Evolutionary conservation across 1,140 invertebrate genomes (phyloP).

Genomic region (Pseudomyrmex concolor): DNA sequence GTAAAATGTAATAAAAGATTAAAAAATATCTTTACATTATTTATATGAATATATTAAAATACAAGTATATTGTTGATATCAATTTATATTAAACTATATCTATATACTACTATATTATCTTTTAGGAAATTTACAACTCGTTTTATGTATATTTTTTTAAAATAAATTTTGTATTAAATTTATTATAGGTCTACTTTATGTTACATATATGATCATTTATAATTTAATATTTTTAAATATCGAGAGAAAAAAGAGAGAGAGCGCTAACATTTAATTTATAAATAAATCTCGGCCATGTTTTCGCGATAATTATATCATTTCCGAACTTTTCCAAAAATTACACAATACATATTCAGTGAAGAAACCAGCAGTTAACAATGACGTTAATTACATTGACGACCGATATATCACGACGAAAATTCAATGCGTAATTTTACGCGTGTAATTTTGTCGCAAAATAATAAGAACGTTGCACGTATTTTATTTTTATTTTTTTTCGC

Average conservation of each 20-base stretch:
- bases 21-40: constrained; percentile 5
- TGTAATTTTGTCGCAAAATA: not conserved
- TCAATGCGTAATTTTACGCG: not conserved
- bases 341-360: not conserved
- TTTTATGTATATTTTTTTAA: not conserved
- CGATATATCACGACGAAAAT: not conserved
- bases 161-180: not conserved
- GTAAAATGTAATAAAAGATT: constrained; percentile 4
- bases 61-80: not conserved
- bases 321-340: not conserved
- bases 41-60: not conserved
- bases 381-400: constrained; percentile 7
- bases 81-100: not conserved
- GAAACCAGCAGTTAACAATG: constrained; percentile 20
- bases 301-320: constrained; percentile 14
- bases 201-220: not conserved
- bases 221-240: too few species aligned
- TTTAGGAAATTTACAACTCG: not conserved
- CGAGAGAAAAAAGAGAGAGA: not conserved
- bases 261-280: not conserved
- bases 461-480: not conserved
- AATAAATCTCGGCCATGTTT: not conserved
- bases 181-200: not conserved
- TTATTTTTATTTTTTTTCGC: not conserved
- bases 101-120: not conserved